phyloP scores from a whole-genome alignment of 2,888 invertebrate genomes.

The Archips crataeganus region DNA sequence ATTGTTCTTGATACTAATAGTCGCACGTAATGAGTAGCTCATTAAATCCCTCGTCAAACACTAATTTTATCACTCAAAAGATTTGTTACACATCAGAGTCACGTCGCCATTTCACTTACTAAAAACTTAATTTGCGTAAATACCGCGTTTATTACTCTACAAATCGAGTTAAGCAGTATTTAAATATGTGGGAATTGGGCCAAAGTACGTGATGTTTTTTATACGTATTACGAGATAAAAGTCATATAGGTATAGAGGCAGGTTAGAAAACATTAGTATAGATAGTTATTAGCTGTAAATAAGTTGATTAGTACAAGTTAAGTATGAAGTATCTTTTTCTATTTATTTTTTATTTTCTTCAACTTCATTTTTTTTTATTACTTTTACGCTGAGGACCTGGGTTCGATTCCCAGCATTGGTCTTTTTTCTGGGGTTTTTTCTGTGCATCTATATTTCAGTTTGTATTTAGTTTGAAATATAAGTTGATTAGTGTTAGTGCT shows the following conservation, averaged over 20 bases:
- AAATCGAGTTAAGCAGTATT: conserved; percentile 55
- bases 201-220: conserved; percentile 44
- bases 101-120: conserved; percentile 59
- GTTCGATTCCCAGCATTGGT: no score
- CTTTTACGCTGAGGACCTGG: no score
- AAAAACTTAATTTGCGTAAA: conserved; percentile 53
- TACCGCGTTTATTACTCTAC: conserved; percentile 54
- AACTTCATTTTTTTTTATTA: no score
- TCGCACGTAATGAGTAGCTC: conserved; percentile 19
- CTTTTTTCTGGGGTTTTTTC: no score
- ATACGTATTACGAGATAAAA: conserved; percentile 22
- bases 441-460: no score
- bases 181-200: conserved; percentile 55
- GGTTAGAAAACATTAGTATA: neutral
- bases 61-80: conserved; percentile 53
- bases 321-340: no score
- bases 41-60: conserved; percentile 52
- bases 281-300: neutral
- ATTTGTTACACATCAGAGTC: conserved; percentile 54
- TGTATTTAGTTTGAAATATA: no score
- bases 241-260: conserved; percentile 12
- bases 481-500: no score
- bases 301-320: no score
- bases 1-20: conserved; percentile 19
- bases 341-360: no score